phyloP scores from a whole-genome alignment of 2,797 vertebrate species.

The Adelosebastes latens region DNA sequence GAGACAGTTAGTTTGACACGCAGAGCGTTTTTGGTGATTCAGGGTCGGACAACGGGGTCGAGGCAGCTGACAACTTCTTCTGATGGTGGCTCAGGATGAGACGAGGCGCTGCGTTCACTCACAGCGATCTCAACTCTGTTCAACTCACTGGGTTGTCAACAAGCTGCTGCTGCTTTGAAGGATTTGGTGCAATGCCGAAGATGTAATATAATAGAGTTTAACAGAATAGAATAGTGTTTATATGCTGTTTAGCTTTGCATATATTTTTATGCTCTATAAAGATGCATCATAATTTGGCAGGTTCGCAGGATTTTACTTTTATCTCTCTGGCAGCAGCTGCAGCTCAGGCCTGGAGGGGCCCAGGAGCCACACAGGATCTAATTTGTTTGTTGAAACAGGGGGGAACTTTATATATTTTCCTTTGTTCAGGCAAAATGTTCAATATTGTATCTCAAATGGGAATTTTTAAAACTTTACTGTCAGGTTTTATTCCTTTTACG shows the following conservation, averaged over 20 bases:
- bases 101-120: background rate
- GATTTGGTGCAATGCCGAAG: constrained; percentile 18
- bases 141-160: constrained; percentile 1
- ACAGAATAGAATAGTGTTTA: background rate
- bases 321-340: constrained; percentile 31
- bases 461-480: background rate
- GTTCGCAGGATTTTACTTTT: constrained; percentile 24
- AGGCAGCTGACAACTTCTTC: constrained; percentile 8
- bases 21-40: constrained; percentile 12
- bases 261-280: background rate
- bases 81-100: background rate
- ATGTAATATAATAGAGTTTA: background rate
- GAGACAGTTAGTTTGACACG: constrained; percentile 52
- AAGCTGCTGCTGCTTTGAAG: constrained; percentile 12
- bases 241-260: background rate
- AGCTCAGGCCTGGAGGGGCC: constrained; percentile 10
- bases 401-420: background rate
- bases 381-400: constrained; percentile 35
- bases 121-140: background rate
- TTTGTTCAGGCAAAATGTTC: constrained; percentile 17
- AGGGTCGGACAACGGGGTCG: constrained; percentile 14
- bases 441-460: background rate
- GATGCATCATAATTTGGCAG: constrained; percentile 18
- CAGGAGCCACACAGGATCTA: constrained; percentile 25
- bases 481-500: background rate